Conservation (phyloP, 2,797 vertebrate genomes). For the Periparus ater region DNA sequence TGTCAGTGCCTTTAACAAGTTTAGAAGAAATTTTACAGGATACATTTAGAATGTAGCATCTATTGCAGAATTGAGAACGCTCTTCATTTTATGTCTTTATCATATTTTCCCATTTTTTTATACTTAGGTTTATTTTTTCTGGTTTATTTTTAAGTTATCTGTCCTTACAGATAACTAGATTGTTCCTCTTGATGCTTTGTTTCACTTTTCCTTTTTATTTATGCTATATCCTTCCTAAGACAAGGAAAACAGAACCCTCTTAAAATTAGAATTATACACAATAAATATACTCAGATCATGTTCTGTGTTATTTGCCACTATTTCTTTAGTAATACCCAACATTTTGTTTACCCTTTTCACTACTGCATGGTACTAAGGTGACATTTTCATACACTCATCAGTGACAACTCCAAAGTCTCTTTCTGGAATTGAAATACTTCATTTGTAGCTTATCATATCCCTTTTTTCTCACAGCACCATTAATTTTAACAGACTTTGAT, state of each 20-base stretch:
- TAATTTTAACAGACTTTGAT: neutral
- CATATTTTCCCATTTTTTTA: neutral
- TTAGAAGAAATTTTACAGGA: neutral
- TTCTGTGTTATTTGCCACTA: neutral
- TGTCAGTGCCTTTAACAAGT: neutral
- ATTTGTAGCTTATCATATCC: neutral
- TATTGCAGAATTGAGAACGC: neutral
- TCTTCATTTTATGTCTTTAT: neutral
- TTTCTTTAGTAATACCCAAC: neutral
- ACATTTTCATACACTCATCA: neutral
- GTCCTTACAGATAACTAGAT: neutral
- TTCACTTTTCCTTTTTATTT: neutral
- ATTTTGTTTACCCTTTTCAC: neutral
- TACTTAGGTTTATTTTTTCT: neutral
- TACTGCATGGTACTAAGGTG: neutral
- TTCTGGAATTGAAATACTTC: neutral
- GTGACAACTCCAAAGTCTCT: neutral
- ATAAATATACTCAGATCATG: neutral
- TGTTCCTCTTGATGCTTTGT: neutral
- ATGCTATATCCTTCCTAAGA: neutral
- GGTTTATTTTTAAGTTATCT: neutral
- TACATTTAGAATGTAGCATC: neutral
- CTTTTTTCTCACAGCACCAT: neutral
- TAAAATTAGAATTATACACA: neutral
- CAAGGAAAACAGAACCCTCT: neutral